Evolutionary conservation across 30 jellyfish, hydroid and myxozoan genomes (phyloP).

Genomic region (Aurelia sp.): DNA sequence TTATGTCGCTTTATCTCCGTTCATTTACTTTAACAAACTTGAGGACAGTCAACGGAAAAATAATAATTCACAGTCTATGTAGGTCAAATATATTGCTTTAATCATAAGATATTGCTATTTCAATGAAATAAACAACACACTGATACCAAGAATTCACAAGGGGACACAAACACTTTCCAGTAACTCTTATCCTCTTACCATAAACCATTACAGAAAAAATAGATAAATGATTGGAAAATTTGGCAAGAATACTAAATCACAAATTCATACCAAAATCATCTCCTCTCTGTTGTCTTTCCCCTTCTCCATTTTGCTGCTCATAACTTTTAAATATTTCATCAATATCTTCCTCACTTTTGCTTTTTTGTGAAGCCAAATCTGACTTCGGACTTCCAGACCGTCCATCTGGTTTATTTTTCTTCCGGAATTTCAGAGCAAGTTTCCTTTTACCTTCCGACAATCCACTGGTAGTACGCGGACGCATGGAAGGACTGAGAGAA

Average conservation of each 20-base stretch:
- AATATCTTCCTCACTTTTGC: slow-evolving; percentile 72
- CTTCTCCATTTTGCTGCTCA: slow-evolving; percentile 45
- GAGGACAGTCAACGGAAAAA: too few relatives aligned
- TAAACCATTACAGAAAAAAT: too few relatives aligned
- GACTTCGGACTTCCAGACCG: slow-evolving; percentile 25
- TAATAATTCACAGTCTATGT: too few relatives aligned
- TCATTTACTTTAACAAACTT: too few relatives aligned
- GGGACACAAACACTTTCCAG: too few relatives aligned
- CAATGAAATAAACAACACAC: too few relatives aligned
- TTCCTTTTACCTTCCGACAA: slow-evolving; percentile 40
- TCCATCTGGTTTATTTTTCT: slow-evolving; percentile 40
- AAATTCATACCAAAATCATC: slow-evolving; percentile 61
- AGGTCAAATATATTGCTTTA: too few relatives aligned
- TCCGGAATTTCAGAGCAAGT: slow-evolving; percentile 63
- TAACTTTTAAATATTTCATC: slow-evolving; percentile 78
- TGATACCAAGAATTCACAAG: too few relatives aligned
- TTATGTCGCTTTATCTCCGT: too few relatives aligned
- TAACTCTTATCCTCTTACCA: too few relatives aligned
- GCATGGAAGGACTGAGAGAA: slow-evolving; percentile 50
- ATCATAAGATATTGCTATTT: too few relatives aligned
- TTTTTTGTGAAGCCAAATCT: slow-evolving; percentile 8
- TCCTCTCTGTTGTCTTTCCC: background rate
- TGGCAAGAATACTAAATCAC: background rate
- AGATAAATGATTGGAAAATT: too few relatives aligned
- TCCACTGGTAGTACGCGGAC: slow-evolving; percentile 40